A percentile compares a stretch with the other conserved stretches of the same genome.
Evolutionary conservation across 2,113 vertebrate species (phyloP).

Genomic region (Sebastes schlegelii): DNA sequence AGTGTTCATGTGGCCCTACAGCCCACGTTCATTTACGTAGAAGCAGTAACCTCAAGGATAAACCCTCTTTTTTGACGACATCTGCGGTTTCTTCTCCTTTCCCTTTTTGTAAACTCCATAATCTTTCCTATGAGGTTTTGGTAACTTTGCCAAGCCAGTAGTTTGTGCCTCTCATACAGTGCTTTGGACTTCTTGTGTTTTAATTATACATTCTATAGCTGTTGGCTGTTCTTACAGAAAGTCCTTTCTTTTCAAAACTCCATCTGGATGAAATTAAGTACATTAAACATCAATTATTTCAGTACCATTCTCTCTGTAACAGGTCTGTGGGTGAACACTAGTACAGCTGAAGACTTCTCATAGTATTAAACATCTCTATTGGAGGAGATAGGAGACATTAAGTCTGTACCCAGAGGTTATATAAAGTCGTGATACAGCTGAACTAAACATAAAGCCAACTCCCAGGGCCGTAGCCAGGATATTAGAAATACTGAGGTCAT

Average conservation of each 20-base stretch:
- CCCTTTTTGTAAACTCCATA: constrained; percentile 70
- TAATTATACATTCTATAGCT: constrained; percentile 58
- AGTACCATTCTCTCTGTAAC: background rate
- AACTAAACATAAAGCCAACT: background rate
- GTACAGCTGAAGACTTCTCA: background rate
- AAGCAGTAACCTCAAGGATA: constrained; percentile 70
- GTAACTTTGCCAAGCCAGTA: constrained; percentile 51
- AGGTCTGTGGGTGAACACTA: background rate
- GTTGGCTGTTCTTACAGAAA: constrained; percentile 26
- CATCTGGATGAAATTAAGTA: constrained; percentile 54
- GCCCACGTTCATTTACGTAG: constrained; percentile 64
- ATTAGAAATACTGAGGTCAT: background rate
- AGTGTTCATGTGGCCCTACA: constrained; percentile 62
- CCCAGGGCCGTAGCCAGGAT: background rate
- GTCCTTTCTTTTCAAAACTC: constrained; percentile 7
- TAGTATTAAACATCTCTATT: constrained; percentile 3
- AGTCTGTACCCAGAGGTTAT: background rate
- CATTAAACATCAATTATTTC: constrained; percentile 40
- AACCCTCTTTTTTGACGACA: constrained; percentile 72
- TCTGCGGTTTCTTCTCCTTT: constrained; percentile 71
- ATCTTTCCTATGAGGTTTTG: constrained; percentile 70
- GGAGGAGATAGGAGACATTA: background rate
- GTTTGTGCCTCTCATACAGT: constrained; percentile 44
- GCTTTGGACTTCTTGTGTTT: constrained; percentile 58
- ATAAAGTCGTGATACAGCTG: background rate